phyloP scores from a whole-genome alignment of 2,888 invertebrate species.

The Leptinotarsa haldemani region DNA sequence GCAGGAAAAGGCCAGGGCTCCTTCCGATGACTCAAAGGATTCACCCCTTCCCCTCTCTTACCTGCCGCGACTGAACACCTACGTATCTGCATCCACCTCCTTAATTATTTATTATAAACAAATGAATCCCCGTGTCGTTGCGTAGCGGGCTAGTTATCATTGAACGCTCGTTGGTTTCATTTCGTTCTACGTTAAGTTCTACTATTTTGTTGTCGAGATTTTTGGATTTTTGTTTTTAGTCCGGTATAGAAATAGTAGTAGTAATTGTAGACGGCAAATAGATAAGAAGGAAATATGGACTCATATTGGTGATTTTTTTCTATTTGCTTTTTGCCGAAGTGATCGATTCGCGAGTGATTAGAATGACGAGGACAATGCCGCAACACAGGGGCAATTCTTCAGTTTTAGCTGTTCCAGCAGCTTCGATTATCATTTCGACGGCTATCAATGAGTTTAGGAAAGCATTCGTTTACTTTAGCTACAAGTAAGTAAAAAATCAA shows the following conservation, averaged over 20 bases:
- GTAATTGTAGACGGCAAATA: slow-evolving; percentile 50
- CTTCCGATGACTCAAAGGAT: slow-evolving; percentile 37
- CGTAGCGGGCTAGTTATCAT: slow-evolving; percentile 32
- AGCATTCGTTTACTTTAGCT: slow-evolving; percentile 67
- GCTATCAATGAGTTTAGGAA: slow-evolving; percentile 67
- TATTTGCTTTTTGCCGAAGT: slow-evolving; percentile 15
- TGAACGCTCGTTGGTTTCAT: slow-evolving; percentile 43
- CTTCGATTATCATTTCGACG: slow-evolving; percentile 67
- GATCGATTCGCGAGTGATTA: slow-evolving; percentile 18
- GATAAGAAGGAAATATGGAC: not conserved
- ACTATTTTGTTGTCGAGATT: slow-evolving; percentile 42
- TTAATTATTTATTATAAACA: slow-evolving; percentile 39
- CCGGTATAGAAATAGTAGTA: slow-evolving; percentile 50
- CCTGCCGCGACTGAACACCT: slow-evolving; percentile 16
- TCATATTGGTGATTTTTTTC: slow-evolving; percentile 15
- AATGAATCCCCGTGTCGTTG: slow-evolving; percentile 29
- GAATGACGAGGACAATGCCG: slow-evolving; percentile 48
- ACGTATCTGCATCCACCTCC: slow-evolving; percentile 34
- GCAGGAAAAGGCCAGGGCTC: slow-evolving; percentile 16
- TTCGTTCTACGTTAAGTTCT: slow-evolving; percentile 52
- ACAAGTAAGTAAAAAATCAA: slow-evolving; percentile 65
- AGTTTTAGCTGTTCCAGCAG: slow-evolving; percentile 64
- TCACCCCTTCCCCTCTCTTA: slow-evolving; percentile 10
- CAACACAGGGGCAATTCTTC: slow-evolving; percentile 59
- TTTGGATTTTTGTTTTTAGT: slow-evolving; percentile 6